Evolutionary conservation across 2,113 vertebrate genomes (phyloP).

Genomic region (Turdus rufiventris): DNA sequence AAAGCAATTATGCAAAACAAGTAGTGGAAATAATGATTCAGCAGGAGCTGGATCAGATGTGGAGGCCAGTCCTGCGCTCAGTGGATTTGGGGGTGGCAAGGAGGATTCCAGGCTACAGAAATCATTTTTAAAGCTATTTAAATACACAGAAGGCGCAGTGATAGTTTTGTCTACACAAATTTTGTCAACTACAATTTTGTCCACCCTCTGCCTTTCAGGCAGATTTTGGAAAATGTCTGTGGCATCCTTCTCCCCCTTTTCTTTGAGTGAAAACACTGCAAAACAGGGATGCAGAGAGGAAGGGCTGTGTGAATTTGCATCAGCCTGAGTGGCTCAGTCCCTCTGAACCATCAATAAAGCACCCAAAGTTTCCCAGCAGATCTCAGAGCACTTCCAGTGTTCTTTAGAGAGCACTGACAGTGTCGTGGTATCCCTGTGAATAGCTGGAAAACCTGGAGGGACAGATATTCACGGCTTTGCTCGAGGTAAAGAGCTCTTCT

Average conservation of each 20-base stretch:
- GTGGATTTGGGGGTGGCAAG: neutral
- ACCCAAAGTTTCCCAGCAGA: neutral
- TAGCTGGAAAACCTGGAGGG: accelerated
- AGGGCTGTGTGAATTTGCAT: neutral
- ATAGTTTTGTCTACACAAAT: neutral
- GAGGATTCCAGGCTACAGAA: neutral
- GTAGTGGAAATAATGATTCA: conserved; percentile 22
- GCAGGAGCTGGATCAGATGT: neutral
- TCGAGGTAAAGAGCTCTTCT: neutral
- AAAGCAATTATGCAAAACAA: conserved; percentile 17
- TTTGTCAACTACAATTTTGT: neutral
- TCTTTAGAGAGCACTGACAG: neutral
- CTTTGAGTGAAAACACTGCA: accelerated
- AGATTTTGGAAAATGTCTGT: neutral
- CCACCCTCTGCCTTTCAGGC: neutral
- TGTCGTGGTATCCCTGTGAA: accelerated
- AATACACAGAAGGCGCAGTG: neutral
- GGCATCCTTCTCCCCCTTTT: neutral
- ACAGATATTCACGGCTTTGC: neutral
- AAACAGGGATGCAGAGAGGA: neutral
- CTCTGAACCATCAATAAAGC: neutral
- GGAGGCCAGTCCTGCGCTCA: neutral
- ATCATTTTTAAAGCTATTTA: neutral
- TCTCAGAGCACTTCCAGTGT: neutral
- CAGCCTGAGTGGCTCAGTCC: neutral